Evolutionary conservation across 1,140 invertebrate species (phyloP), one percentile per base, ranked within the genome.

Genomic region (Papilio dardanus): DNA sequence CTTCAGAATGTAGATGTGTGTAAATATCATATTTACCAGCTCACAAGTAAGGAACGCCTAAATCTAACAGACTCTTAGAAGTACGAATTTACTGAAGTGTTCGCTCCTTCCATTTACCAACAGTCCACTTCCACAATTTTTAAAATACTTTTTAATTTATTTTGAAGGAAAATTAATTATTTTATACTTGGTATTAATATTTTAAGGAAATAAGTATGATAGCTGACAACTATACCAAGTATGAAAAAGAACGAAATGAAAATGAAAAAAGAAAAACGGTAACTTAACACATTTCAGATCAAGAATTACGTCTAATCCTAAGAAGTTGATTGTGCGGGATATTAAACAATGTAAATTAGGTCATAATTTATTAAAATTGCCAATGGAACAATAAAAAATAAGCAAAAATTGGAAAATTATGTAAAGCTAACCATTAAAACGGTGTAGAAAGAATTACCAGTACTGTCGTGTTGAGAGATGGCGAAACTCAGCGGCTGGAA

Each of bases 61-160:
- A 62, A 62, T 62, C 21, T 62, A 62, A 28, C 21, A 62, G 24
- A 58, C 21, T 62, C 24, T 21, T 62, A 5, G 54, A 62, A 28
- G 24, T 62, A 62, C 24, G 54, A 62, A 62, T 62, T 62, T 62
- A 28, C 12, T 62, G 30, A 62, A 62, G 54, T 62, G 54, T 24
- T 62, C 24, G 54, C 54, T 62, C 24, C 54, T 62, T 62, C 54
- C 24, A 62, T 62, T 62, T 62, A 62, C 19, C 54, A 62, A 62
- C 28, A 62, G 54, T 62, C 24, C 54, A 62, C 54, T 28, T 62
- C 24, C 54, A 62, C 12, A 28, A 62, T 62, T 62, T 62, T 12
- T 62, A 62, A 62, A 62, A 28, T 30, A 62, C 54, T 62, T 62
- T 62, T 62, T 24, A 62, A 28, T 62, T 62, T 10, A 62, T 16